Conservation (phyloP, 2,797 vertebrate genomes). For the Momotus momota region DNA sequence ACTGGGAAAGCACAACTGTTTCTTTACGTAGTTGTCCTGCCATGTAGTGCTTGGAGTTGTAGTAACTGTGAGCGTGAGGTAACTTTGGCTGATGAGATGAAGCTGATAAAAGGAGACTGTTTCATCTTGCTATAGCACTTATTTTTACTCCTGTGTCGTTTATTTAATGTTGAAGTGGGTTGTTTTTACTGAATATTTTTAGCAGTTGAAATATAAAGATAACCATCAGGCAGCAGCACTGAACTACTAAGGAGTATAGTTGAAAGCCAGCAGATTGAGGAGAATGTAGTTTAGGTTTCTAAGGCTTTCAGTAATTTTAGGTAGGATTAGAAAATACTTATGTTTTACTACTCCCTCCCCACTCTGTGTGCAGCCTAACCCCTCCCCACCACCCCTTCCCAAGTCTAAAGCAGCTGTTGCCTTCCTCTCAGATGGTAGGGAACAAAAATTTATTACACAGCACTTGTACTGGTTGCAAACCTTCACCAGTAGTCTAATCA, state of each 20-base stretch:
- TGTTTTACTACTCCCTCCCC: neutral
- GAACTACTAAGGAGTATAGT: neutral
- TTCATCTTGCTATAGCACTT: neutral
- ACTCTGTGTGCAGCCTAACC: too few relatives aligned
- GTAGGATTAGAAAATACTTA: neutral
- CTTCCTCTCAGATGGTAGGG: neutral
- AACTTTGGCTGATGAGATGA: neutral
- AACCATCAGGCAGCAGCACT: slow-evolving; percentile 4
- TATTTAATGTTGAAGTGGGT: neutral
- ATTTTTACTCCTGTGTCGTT: neutral
- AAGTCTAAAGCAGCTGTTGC: neutral
- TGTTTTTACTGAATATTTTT: neutral
- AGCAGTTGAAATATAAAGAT: neutral
- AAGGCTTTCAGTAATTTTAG: neutral
- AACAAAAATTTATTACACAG: neutral
- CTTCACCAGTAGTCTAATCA: neutral
- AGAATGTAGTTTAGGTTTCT: neutral
- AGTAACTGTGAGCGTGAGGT: neutral
- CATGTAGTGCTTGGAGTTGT: neutral
- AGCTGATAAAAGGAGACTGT: neutral
- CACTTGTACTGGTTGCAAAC: neutral
- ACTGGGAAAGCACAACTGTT: neutral
- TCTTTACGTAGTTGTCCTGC: neutral
- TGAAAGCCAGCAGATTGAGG: neutral
- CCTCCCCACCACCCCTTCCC: accelerated